These are phyloP conservation scores for Florisuga fusca DNA, from an alignment of 2,797 vertebrate species.

Conservation along the genomic window DNA sequence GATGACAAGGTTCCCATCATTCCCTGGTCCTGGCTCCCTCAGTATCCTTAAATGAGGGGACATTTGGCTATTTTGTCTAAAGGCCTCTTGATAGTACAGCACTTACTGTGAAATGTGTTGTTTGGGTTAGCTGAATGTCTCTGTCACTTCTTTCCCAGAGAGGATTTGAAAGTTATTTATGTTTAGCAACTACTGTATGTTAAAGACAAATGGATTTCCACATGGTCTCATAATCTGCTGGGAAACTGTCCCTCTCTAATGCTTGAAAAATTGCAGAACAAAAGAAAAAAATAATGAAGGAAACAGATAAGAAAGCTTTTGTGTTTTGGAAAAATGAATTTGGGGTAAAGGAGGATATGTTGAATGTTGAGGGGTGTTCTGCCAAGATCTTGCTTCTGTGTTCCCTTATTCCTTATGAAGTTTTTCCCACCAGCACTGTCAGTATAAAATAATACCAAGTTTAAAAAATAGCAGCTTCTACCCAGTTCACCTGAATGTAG, in stretches of 20 bases:
- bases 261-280: slow-evolving; percentile 21
- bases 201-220: slow-evolving; percentile 47
- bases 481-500: background rate
- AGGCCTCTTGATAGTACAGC: slow-evolving; percentile 4
- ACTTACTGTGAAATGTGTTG: slow-evolving; percentile 56
- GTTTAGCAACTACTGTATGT: slow-evolving; percentile 40
- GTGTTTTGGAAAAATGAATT: background rate
- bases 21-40: background rate
- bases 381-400: background rate
- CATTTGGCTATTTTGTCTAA: background rate
- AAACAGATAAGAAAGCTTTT: slow-evolving; percentile 9
- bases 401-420: background rate
- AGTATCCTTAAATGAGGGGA: background rate
- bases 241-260: slow-evolving; percentile 15
- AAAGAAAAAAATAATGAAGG: background rate
- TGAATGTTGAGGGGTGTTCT: background rate
- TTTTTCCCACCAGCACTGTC: background rate
- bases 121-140: slow-evolving; percentile 59
- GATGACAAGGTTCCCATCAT: slow-evolving; percentile 34
- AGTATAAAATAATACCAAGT: background rate
- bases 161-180: slow-evolving; percentile 36
- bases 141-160: slow-evolving; percentile 53
- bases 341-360: background rate
- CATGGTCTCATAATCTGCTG: slow-evolving; percentile 7
- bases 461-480: background rate